Percentiles rank a stretch among this genome's conserved stretches.
Evolutionary conservation across 2,888 invertebrate species (phyloP).

Genomic region (Philereme vetulata): DNA sequence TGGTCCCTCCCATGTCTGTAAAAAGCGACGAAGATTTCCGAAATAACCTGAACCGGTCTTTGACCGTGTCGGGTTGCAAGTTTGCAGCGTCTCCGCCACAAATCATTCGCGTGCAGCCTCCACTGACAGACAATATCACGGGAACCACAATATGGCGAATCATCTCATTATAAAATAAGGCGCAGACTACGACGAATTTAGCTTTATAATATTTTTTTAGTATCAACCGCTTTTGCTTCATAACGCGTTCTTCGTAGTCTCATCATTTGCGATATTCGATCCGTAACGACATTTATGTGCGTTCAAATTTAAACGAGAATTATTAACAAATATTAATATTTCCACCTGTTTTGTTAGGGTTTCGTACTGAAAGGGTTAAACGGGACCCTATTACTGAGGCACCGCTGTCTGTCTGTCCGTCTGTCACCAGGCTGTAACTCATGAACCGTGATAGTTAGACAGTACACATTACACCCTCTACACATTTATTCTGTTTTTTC

Average conservation of each 20-base stretch:
- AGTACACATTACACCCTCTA: too few relatives aligned
- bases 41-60: slow-evolving; percentile 78
- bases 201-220: slow-evolving; percentile 8
- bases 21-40: slow-evolving; percentile 69
- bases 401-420: too few relatives aligned
- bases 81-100: slow-evolving; percentile 61
- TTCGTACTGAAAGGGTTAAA: too few relatives aligned
- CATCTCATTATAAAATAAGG: slow-evolving; percentile 32
- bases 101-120: slow-evolving; percentile 62
- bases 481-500: too few relatives aligned
- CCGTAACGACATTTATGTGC: background rate
- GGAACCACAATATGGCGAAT: slow-evolving; percentile 32
- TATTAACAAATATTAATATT: too few relatives aligned
- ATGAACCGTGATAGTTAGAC: too few relatives aligned
- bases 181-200: slow-evolving; percentile 30
- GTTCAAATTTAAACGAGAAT: too few relatives aligned
- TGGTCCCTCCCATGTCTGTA: slow-evolving; percentile 49
- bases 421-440: too few relatives aligned
- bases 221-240: slow-evolving; percentile 4
- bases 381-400: too few relatives aligned
- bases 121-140: slow-evolving; percentile 38
- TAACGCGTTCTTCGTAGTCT: slow-evolving; percentile 5
- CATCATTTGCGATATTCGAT: background rate
- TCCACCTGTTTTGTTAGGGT: too few relatives aligned
- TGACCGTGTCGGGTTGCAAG: slow-evolving; percentile 69